Evolutionary conservation across 2,888 invertebrate genomes (phyloP), one percentile per base, ranked within the genome.

Genomic region (Ypsolopha sequella): DNA sequence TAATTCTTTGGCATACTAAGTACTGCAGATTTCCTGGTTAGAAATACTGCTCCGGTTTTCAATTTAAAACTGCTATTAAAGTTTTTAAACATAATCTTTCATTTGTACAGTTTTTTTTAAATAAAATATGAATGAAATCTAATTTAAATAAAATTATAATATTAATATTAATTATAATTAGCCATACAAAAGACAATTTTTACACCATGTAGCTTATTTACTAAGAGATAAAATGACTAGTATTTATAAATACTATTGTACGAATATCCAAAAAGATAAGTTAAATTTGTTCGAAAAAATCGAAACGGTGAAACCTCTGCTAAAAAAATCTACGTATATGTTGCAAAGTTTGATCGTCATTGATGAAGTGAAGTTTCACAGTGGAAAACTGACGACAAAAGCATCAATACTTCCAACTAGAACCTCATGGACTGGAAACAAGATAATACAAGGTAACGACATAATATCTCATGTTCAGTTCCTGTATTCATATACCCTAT

Each of bases 401-500:
- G 24, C 2, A 24, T 4, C 24, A 4, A 24, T 24, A 2, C 4
- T 24, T 24, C 24, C 2, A 24, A 24, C 24, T 24, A 24, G 24
- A 24, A 24, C 4, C 24, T 24, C 24, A 24, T 24, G 24, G 24
- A 24, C 24, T 4, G 4, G 24, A 24, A 24, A 4, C 24, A 24
- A 24, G 24, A 24, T 24, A 24, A 24, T 24, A 2, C 2, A 24
- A 24, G 24, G 24, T 24, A 24, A 24, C 24, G 24, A 3, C 24
- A 24, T 24, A 24, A 24, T 24, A 24, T 24, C 24, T 24, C 2
- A 24, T 24, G 2, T 24, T 24, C 24, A 24, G 4, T 3, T 24
- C 24, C 24, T 24, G 24, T 24, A 24, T 24, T 24, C 2, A 24
- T 24, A 24, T 24, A 24, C 24, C 24, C 24, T 24, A 24, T 88